Percentiles rank a stretch among this genome's conserved stretches.
Conservation (phyloP, 1,140 invertebrate species). For the Phortica variegata region DNA sequence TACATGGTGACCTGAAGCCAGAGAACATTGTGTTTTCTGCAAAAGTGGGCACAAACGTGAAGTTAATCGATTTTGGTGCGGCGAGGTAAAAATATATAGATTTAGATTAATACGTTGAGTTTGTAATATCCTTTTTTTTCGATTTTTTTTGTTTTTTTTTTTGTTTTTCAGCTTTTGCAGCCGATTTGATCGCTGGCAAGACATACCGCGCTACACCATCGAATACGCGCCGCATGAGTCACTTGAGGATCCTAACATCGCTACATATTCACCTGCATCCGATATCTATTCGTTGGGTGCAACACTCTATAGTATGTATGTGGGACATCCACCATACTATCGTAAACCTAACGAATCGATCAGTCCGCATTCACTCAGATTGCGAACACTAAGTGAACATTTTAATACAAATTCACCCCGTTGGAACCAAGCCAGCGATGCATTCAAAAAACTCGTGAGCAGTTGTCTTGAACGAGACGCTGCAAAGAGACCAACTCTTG, state of each 20-base stretch:
- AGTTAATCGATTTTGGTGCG: constrained; percentile 91
- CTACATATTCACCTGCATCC: constrained; percentile 81
- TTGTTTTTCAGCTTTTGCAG: constrained; percentile 61
- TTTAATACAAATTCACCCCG: constrained; percentile 55
- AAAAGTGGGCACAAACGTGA: constrained; percentile 67
- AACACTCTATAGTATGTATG: constrained; percentile 84
- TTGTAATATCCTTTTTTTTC: neutral
- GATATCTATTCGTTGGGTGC: constrained; percentile 89
- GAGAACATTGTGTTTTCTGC: constrained; percentile 79
- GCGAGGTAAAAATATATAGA: constrained; percentile 58
- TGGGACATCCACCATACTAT: constrained; percentile 77
- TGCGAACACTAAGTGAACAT: constrained; percentile 63
- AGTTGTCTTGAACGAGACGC: constrained; percentile 79
- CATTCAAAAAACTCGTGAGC: constrained; percentile 73
- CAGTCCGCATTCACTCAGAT: constrained; percentile 70
- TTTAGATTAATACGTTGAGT: neutral
- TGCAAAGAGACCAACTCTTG: constrained; percentile 68
- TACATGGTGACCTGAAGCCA: constrained; percentile 87
- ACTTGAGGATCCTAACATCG: constrained; percentile 60
- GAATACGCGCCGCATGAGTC: constrained; percentile 90
- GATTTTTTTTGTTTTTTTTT: neutral
- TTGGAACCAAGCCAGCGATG: constrained; percentile 70
- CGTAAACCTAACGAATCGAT: constrained; percentile 17
- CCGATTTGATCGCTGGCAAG: constrained; percentile 63
- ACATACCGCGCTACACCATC: constrained; percentile 84